phyloP scores from a whole-genome alignment of 2,888 invertebrate genomes.

The Netelia inedita region DNA sequence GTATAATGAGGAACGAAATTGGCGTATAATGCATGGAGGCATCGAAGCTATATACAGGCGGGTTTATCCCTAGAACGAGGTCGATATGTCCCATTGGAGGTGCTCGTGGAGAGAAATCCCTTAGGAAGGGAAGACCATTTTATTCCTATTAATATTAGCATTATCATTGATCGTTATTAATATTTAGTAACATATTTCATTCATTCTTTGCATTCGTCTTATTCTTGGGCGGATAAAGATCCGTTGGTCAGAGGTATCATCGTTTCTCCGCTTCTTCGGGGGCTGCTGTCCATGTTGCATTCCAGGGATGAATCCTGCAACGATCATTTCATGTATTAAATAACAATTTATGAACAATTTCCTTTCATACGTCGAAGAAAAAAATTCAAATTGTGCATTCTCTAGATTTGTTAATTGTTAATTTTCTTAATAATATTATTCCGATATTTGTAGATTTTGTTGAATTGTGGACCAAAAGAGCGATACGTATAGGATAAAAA shows the following conservation, averaged over 20 bases:
- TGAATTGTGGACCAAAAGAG: too few relatives aligned
- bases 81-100: constrained; percentile 82
- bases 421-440: not conserved
- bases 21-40: constrained; percentile 50
- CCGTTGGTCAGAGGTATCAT: constrained; percentile 81
- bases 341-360: too few relatives aligned
- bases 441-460: too few relatives aligned
- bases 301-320: constrained; percentile 81
- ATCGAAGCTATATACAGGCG: constrained; percentile 81
- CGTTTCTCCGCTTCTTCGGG: constrained; percentile 78
- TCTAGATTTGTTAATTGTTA: not conserved
- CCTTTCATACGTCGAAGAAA: too few relatives aligned
- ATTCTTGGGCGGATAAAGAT: constrained; percentile 82
- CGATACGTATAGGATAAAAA: too few relatives aligned
- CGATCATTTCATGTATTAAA: constrained; percentile 8
- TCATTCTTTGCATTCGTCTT: constrained; percentile 62
- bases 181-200: constrained; percentile 37
- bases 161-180: constrained; percentile 47
- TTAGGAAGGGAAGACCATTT: constrained; percentile 76
- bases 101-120: constrained; percentile 75
- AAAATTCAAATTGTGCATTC: not conserved
- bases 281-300: constrained; percentile 77
- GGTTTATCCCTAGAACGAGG: constrained; percentile 53
- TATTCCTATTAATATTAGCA: constrained; percentile 66
- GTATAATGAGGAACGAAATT: constrained; percentile 55